Evolutionary conservation across 1,140 invertebrate genomes (phyloP).

Genomic region (Brachionus sp.): DNA sequence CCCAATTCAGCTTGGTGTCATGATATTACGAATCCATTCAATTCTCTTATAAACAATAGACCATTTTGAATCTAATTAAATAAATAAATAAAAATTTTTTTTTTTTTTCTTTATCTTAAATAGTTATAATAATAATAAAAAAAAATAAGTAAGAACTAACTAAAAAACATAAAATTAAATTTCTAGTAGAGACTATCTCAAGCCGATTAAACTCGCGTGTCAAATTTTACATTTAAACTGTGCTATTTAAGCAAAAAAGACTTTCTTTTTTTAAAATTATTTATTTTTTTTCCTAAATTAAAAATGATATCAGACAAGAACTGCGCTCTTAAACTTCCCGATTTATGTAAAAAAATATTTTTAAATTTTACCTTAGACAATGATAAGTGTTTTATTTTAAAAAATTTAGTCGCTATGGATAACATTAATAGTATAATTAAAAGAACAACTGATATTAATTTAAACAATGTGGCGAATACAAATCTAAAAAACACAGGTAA

Average conservation of each 20-base stretch:
- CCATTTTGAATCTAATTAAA: background rate
- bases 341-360: background rate
- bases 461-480: background rate
- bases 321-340: background rate
- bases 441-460: slow-evolving; percentile 25
- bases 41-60: background rate
- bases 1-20: background rate
- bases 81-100: background rate
- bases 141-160: too few relatives aligned
- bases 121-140: too few relatives aligned
- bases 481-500: slow-evolving; percentile 5
- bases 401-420: slow-evolving; percentile 22
- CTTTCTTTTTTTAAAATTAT: background rate
- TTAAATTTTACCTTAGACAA: background rate
- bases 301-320: background rate
- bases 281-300: background rate
- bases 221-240: background rate
- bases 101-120: too few relatives aligned
- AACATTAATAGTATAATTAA: slow-evolving; percentile 31
- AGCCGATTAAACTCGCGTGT: background rate
- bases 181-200: background rate
- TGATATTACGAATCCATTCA: background rate
- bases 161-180: background rate
- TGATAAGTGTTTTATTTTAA: background rate
- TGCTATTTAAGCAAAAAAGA: background rate